phyloP scores from a whole-genome alignment of 2,113 vertebrate species.

The mouse (Mus musculus) region DNA sequence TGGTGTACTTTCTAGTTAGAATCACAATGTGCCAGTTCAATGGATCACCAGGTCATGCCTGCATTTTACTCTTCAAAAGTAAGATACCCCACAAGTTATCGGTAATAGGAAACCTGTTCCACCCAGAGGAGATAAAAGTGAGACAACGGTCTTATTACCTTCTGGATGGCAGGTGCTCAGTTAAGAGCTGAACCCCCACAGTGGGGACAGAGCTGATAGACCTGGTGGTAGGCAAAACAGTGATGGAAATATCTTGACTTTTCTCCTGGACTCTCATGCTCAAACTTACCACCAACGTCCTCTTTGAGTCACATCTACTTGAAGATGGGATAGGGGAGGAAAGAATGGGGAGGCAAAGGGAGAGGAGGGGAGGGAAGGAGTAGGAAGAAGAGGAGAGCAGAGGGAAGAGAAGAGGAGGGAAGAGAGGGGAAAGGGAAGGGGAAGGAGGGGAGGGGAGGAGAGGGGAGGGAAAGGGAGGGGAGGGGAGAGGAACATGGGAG shows the following conservation, averaged over 20 bases:
- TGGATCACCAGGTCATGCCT: background rate
- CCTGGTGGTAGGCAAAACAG: background rate
- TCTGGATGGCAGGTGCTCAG: background rate
- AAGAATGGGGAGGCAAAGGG: background rate
- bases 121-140: background rate
- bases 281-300: background rate
- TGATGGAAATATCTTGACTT: background rate
- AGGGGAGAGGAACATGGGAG: background rate
- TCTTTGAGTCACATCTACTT: background rate
- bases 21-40: background rate
- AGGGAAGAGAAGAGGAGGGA: background rate
- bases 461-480: background rate
- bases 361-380: background rate
- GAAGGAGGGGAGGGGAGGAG: background rate
- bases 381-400: background rate
- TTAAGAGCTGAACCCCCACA: background rate
- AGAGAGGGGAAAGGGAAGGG: fast-evolving
- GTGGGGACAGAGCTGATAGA: background rate
- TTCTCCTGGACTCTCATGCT: background rate
- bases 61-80: background rate
- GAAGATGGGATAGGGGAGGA: background rate
- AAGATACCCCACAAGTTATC: background rate
- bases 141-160: background rate
- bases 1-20: background rate
- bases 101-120: background rate